These are phyloP conservation scores for Ormyrus pomaceus DNA, from an alignment of 2,888 invertebrate species.

Conservation along the genomic window DNA sequence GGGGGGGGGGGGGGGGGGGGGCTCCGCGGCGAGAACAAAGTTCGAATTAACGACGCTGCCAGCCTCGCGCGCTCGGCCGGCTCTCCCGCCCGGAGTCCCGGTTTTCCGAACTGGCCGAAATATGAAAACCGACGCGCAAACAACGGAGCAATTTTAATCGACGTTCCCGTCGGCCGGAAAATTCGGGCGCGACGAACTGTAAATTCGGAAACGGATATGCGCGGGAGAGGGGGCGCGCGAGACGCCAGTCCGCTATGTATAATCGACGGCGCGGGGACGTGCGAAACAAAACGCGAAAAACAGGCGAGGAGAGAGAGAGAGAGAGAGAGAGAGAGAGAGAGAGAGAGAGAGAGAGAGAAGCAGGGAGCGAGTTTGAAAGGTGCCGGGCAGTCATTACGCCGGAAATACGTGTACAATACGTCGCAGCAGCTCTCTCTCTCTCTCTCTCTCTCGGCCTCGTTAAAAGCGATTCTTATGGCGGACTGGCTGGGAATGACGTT, in stretches of 20 bases:
- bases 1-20: background rate
- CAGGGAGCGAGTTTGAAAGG: constrained; percentile 22
- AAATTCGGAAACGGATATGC: constrained; percentile 57
- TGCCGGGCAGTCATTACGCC: constrained; percentile 38
- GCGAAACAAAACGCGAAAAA: too few relatives aligned
- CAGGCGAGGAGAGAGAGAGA: background rate
- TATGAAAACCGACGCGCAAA: constrained; percentile 27
- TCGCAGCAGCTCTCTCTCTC: constrained; percentile 33
- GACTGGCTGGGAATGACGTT: constrained; percentile 38
- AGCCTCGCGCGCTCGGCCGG: background rate
- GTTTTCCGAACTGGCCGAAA: constrained; percentile 10
- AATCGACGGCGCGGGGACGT: background rate
- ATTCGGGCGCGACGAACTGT: constrained; percentile 59
- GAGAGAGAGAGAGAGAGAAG: background rate
- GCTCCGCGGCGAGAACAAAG: constrained; percentile 4
- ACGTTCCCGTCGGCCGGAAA: constrained; percentile 55
- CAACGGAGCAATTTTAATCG: constrained; percentile 54
- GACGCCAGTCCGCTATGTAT: background rate
- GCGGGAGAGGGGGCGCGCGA: background rate
- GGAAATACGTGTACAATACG: constrained; percentile 29
- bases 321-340: background rate
- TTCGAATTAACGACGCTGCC: constrained; percentile 25
- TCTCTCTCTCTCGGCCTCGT: constrained; percentile 60
- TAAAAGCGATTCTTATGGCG: constrained; percentile 61
- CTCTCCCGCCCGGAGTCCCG: background rate